phyloP scores from a whole-genome alignment of 2,888 invertebrate species.

The Psococerastis gibbosa region DNA sequence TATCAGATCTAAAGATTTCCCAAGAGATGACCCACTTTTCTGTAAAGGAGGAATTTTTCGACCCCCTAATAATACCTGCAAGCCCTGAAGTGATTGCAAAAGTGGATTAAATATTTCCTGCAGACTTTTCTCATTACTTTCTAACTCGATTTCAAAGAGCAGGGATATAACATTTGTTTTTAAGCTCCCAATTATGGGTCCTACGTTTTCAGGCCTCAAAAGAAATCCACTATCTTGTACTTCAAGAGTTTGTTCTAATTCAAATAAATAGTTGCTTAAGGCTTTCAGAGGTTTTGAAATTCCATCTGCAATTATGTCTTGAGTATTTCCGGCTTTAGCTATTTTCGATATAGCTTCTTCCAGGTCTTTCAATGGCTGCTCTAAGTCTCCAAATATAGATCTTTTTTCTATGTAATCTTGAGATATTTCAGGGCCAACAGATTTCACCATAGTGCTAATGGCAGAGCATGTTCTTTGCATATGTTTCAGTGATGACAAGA shows the following conservation, averaged over 20 bases:
- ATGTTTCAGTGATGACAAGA: background rate
- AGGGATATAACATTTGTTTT: conserved; percentile 13
- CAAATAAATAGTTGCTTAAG: conserved; percentile 18
- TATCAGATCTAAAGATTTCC: conserved; percentile 10
- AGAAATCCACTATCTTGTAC: conserved; percentile 13
- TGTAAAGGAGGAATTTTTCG: background rate
- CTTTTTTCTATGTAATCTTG: background rate
- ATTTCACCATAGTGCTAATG: background rate
- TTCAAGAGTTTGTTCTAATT: conserved; percentile 19
- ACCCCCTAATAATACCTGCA: background rate
- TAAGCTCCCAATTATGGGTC: background rate
- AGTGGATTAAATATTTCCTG: background rate
- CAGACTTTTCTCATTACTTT: background rate
- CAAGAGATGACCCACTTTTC: background rate
- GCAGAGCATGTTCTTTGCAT: background rate
- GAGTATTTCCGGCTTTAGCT: background rate
- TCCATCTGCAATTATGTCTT: conserved; percentile 14
- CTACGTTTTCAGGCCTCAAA: conserved; percentile 8
- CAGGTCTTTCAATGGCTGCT: background rate
- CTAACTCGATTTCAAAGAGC: conserved; percentile 13
- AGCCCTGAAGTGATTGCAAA: background rate
- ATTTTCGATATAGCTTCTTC: background rate
- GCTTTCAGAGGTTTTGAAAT: conserved; percentile 18
- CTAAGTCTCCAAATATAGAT: background rate
- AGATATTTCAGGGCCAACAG: background rate